Evolutionary conservation across 2,888 invertebrate genomes (phyloP).

Genomic region (Diarsia brunnea): DNA sequence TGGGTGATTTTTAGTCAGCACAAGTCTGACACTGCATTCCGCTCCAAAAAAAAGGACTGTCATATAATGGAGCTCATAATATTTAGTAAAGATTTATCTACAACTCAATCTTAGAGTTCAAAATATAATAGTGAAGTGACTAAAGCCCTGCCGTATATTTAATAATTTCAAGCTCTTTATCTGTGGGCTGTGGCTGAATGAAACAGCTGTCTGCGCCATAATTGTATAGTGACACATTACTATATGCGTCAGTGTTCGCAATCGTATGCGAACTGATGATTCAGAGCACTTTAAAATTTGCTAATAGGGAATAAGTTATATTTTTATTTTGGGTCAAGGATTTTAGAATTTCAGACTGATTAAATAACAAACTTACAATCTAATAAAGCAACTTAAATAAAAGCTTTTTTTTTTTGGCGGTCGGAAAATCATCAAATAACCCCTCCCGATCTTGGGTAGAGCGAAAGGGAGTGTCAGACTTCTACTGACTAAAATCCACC

Average conservation of each 20-base stretch:
- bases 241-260: conserved; percentile 34
- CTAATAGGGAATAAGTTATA: background rate
- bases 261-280: conserved; percentile 27
- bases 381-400: too few relatives aligned
- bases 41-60: too few relatives aligned
- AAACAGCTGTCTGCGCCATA: background rate
- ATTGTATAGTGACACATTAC: conserved; percentile 26
- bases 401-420: too few relatives aligned
- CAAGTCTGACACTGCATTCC: too few relatives aligned
- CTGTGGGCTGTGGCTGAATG: background rate
- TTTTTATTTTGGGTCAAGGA: background rate
- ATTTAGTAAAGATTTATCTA: background rate
- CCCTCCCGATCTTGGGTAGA: too few relatives aligned
- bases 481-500: too few relatives aligned
- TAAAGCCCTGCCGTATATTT: conserved; percentile 13
- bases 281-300: conserved; percentile 15
- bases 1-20: too few relatives aligned
- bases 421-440: too few relatives aligned
- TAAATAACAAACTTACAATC: background rate
- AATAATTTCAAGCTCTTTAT: conserved; percentile 35
- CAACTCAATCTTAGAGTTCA: background rate
- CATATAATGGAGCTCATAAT: background rate
- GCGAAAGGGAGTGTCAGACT: too few relatives aligned
- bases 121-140: conserved; percentile 22
- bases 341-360: background rate